Evolutionary conservation across 2,888 invertebrate species (phyloP).

Genomic region (Drosophila fulvimacula): DNA sequence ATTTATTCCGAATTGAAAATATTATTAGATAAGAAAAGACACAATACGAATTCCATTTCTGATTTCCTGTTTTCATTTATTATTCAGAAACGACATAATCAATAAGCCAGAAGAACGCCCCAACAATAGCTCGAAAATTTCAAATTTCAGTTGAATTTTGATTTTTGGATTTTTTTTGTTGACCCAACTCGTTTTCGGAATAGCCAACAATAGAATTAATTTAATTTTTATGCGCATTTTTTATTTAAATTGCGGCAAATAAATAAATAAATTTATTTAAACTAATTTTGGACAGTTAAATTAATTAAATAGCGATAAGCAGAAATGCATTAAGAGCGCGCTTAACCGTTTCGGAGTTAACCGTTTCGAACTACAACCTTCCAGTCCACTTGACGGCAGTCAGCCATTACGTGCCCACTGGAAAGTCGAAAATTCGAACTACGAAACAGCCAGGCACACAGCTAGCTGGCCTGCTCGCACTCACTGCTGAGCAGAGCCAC

Average conservation of each 20-base stretch:
- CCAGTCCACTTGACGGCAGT: slow-evolving; percentile 53
- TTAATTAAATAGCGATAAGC: slow-evolving; percentile 62
- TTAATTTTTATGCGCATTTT: slow-evolving; percentile 71
- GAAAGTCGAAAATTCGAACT: slow-evolving; percentile 65
- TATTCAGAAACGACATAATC: slow-evolving; percentile 45
- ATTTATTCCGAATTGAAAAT: slow-evolving; percentile 49
- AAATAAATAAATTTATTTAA: slow-evolving; percentile 43
- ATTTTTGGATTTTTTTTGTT: neutral
- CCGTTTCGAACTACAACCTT: slow-evolving; percentile 65
- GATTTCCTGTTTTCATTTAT: slow-evolving; percentile 39
- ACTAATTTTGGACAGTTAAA: slow-evolving; percentile 47
- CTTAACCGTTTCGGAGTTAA: slow-evolving; percentile 62
- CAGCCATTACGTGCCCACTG: slow-evolving; percentile 69
- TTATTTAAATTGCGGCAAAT: slow-evolving; percentile 38
- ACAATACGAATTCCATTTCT: slow-evolving; percentile 10
- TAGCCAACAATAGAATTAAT: slow-evolving; percentile 60
- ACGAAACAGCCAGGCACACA: slow-evolving; percentile 10
- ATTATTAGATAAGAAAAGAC: neutral
- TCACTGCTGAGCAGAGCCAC: slow-evolving; percentile 15
- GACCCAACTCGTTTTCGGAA: slow-evolving; percentile 39
- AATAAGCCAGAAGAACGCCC: slow-evolving; percentile 37
- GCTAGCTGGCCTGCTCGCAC: slow-evolving; percentile 53
- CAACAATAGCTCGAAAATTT: slow-evolving; percentile 28
- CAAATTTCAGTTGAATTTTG: slow-evolving; percentile 13
- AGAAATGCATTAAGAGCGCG: slow-evolving; percentile 8